Base-by-base conservation (phyloP, 2,113 vertebrate species). In the Amblyopsis rosae region DNA sequence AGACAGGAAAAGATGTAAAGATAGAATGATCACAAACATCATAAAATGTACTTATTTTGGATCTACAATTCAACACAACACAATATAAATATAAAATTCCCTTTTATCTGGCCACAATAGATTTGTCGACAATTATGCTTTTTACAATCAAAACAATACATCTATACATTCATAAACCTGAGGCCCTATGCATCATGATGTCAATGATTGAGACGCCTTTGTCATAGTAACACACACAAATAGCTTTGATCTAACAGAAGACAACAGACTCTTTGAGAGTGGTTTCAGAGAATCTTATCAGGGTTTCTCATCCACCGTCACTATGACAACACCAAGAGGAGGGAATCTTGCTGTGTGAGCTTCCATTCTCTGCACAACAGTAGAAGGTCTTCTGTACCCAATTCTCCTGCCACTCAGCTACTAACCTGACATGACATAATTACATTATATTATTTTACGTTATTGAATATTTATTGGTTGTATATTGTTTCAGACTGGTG, bases 291-390 rank as follows among this genome's bases (percentile, higher is more conserved):
- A 73, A 67, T 67, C 73, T 84, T 84, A 87, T 89, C 87, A 66
- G 66, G 66, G 7, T 41, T 46, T 46, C 41, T 45, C 41, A 61
- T 17, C 65, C 1, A 59, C 74, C 71, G 74, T 78, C 73, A 72
- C 80, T 33, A 10, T 77, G 77, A 78, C 77, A 62, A 26, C 69
- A 49, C 41, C 79, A 66, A 82, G 73, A 83, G 86, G 80, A 81
- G 77, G 85, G 84, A 85, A 89, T 87, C 72, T 78, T 65, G 55
- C 70, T 69, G 69, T 63, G 65, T 84, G 85, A 82, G 71, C 75
- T 87, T 77, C 73, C 76, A 77, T 87, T 87, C 79, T 84, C 66
- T 58, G 19, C 57, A 41, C 32, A 88, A 90, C 86, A 89, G 89
- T 85, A 74, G 84, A 81, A 33, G 69, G 67, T 83, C 84, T 89